Percentiles rank a stretch among this genome's conserved stretches.
Conservation (phyloP, 53 echinoderm and acorn worm genomes). For the Patiria pectinifera region DNA sequence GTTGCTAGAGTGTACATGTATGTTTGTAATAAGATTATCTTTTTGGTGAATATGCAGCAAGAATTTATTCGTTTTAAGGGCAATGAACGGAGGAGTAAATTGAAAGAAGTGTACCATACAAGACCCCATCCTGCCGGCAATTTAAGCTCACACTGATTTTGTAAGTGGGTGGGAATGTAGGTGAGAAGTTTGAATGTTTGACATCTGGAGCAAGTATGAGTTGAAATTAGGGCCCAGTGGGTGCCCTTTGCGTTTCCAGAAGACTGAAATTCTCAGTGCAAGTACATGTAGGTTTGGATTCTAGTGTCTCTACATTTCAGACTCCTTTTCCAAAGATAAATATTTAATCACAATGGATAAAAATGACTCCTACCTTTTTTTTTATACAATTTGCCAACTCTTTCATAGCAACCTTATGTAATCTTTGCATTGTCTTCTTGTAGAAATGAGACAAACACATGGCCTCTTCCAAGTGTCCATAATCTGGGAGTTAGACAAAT, state of each 20-base stretch:
- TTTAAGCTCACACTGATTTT: constrained; percentile 49
- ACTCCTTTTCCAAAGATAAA: neutral
- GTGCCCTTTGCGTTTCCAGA: constrained; percentile 17
- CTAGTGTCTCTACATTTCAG: neutral
- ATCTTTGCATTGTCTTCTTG: too few relatives aligned
- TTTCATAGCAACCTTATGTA: too few relatives aligned
- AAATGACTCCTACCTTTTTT: neutral
- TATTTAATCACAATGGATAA: neutral
- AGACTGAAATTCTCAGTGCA: constrained; percentile 3
- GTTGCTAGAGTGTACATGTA: neutral
- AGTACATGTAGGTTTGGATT: neutral
- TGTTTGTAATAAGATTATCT: neutral
- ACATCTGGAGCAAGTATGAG: constrained; percentile 57
- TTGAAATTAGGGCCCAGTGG: constrained; percentile 47
- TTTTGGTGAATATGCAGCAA: neutral
- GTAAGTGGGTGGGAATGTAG: constrained; percentile 56
- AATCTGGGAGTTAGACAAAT: too few relatives aligned
- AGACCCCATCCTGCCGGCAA: constrained; percentile 52
- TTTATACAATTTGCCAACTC: neutral
- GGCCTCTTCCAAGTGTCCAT: too few relatives aligned
- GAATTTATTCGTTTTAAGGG: constrained; percentile 19
- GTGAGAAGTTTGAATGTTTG: constrained; percentile 55
- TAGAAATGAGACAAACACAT: too few relatives aligned
- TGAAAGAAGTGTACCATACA: constrained; percentile 31
- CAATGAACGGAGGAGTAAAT: constrained; percentile 53